A percentile compares a stretch with the other conserved stretches of the same genome.
Conservation (phyloP, 2,888 invertebrate genomes). For the Salticus scenicus region DNA sequence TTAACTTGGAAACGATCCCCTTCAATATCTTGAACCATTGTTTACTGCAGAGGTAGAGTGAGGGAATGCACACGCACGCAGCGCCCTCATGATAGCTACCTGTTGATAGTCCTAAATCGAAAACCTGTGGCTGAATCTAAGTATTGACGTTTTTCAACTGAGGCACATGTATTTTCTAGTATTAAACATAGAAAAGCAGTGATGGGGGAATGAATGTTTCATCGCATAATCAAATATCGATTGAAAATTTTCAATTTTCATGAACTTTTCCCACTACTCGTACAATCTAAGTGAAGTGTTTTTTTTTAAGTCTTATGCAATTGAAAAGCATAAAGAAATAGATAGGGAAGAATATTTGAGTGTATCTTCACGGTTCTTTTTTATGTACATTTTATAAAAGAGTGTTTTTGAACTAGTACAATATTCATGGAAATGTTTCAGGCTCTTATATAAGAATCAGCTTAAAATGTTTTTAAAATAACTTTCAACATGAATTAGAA, state of each 20-base stretch:
- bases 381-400: no score
- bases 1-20: not conserved
- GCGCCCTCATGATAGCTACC: conserved; percentile 21
- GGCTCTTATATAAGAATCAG: no score
- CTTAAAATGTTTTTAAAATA: no score
- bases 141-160: conserved; percentile 2
- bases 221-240: conserved; percentile 60
- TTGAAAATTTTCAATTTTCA: conserved; percentile 39
- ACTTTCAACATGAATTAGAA: no score
- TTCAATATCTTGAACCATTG: not conserved
- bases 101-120: conserved; percentile 24
- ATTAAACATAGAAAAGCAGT: conserved; percentile 3
- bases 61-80: not conserved
- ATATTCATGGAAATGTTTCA: no score
- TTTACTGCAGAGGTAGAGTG: conserved; percentile 5
- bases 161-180: not conserved
- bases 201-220: conserved; percentile 2
- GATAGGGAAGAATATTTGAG: no score
- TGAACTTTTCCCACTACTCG: conserved; percentile 1
- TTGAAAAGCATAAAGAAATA: no score
- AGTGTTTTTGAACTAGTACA: no score
- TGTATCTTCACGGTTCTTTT: no score
- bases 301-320: not conserved
- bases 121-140: conserved; percentile 28
- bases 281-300: not conserved